Conservation (phyloP, 2,888 invertebrate species). For the Phorcus lineatus region DNA sequence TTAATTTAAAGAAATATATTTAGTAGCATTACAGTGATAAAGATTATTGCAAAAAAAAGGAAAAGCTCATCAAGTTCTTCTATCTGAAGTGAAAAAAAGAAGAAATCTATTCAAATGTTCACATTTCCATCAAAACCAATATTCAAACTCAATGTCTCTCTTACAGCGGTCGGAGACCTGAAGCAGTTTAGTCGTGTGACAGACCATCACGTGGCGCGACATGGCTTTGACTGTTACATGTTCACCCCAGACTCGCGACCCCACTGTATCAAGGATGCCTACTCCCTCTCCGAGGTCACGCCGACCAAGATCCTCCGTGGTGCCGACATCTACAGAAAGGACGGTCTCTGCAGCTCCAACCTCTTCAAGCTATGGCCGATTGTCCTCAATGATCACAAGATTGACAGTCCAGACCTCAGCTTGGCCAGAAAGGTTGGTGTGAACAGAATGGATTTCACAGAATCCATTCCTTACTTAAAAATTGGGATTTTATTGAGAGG, state of each 20-base stretch:
- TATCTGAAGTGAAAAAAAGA: too few relatives aligned
- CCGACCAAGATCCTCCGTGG: slow-evolving; percentile 63
- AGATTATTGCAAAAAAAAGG: too few relatives aligned
- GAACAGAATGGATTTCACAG: too few relatives aligned
- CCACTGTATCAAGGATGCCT: slow-evolving; percentile 84
- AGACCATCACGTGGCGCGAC: slow-evolving; percentile 81
- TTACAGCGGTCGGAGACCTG: slow-evolving; percentile 94
- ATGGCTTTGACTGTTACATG: slow-evolving; percentile 83
- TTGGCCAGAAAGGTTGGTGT: slow-evolving; percentile 40
- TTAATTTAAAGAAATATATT: too few relatives aligned
- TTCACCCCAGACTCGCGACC: slow-evolving; percentile 87
- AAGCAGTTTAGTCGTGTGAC: slow-evolving; percentile 84
- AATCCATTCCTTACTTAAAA: too few relatives aligned
- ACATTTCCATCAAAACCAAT: not conserved
- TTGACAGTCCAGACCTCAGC: slow-evolving; percentile 60
- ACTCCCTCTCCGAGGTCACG: slow-evolving; percentile 84
- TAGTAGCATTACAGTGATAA: too few relatives aligned
- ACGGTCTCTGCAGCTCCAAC: slow-evolving; percentile 61
- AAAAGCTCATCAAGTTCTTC: too few relatives aligned
- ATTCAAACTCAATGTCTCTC: slow-evolving; percentile 35
- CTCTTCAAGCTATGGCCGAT: slow-evolving; percentile 69
- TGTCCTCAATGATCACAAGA: slow-evolving; percentile 56
- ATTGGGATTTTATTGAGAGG: too few relatives aligned
- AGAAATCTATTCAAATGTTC: too few relatives aligned
- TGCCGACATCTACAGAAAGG: slow-evolving; percentile 63